Conservation (phyloP, 2,113 vertebrate genomes). For the Paradisaea rubra region DNA sequence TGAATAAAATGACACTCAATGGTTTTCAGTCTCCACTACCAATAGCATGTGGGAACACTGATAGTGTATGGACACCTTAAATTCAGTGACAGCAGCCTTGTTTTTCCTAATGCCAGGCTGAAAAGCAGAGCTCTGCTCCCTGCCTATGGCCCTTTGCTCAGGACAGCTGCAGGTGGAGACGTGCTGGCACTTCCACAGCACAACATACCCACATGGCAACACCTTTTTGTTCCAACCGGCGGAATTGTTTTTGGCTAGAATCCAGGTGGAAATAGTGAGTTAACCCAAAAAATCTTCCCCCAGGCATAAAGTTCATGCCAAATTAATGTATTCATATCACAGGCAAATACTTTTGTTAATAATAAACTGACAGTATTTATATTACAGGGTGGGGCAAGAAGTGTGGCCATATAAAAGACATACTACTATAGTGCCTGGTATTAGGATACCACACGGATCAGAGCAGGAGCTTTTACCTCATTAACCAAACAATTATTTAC, state of each 20-base stretch:
- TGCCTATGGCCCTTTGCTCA: background rate
- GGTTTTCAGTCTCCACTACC: background rate
- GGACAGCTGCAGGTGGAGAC: background rate
- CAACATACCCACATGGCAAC: background rate
- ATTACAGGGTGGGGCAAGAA: conserved; percentile 7
- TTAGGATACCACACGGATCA: background rate
- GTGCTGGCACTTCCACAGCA: background rate
- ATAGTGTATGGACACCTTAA: accelerated
- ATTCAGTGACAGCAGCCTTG: background rate
- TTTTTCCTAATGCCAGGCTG: background rate
- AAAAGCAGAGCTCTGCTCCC: background rate
- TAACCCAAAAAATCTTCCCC: conserved; percentile 14
- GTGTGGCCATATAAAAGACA: background rate
- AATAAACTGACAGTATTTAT: background rate
- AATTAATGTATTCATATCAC: background rate
- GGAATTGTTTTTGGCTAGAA: background rate
- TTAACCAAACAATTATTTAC: conserved; percentile 13
- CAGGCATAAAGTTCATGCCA: background rate
- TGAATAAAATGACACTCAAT: background rate
- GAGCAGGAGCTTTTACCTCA: background rate
- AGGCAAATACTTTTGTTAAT: conserved; percentile 8
- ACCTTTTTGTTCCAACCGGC: background rate
- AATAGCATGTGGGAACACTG: accelerated
- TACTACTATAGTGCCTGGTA: background rate
- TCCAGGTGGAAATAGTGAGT: background rate